Evolutionary conservation across 2,113 vertebrate genomes (phyloP).

Genomic region (Excalfactoria chinensis): DNA sequence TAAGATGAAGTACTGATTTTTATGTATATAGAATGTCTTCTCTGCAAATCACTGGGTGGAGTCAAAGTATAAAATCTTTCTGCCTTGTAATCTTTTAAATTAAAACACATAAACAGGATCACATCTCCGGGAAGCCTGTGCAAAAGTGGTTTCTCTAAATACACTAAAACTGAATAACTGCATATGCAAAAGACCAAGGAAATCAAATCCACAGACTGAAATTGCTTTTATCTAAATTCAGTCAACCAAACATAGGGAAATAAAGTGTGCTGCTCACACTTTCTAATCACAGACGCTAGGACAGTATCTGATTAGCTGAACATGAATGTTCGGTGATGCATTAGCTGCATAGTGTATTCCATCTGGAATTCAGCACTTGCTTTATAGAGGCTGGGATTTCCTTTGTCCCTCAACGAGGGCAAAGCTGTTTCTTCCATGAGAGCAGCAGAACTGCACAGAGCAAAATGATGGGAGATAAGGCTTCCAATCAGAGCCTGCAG

Average conservation of each 20-base stretch:
- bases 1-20: background rate
- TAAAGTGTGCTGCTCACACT: background rate
- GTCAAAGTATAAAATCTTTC: background rate
- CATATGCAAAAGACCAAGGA: background rate
- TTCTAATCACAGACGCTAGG: background rate
- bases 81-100: background rate
- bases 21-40: background rate
- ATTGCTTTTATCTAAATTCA: background rate
- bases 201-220: background rate
- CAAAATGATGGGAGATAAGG: accelerated
- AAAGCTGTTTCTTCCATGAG: background rate
- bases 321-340: accelerated
- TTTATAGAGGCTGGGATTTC: accelerated
- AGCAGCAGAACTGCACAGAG: background rate
- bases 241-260: background rate
- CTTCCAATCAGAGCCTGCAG: background rate
- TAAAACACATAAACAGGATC: background rate
- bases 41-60: background rate
- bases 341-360: background rate
- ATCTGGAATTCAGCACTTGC: background rate
- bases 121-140: background rate
- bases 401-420: background rate
- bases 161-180: background rate
- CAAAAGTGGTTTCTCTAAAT: background rate
- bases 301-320: background rate